Base-by-base conservation (phyloP, 2,888 invertebrate species). In the Uloborus plumipes region DNA sequence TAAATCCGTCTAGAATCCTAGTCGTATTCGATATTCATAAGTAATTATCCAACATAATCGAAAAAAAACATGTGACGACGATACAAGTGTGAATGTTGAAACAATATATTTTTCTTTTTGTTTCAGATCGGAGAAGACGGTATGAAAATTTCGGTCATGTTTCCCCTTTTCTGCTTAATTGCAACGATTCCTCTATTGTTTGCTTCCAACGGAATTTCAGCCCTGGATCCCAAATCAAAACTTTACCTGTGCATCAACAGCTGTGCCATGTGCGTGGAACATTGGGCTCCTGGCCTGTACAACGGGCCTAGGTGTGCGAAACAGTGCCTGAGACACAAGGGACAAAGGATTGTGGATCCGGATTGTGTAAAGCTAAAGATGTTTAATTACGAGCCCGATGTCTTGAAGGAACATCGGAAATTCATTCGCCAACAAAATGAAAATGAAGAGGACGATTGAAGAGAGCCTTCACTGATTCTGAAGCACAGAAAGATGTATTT, bases 221-320 rank as follows among this genome's bases (percentile, higher is more conserved):
- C 58, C 18, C n/a, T 47, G 0, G 72, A 76, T 2, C 76, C 61
- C 51, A 77, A 72, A 55, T 53, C 59, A 3, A 82, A 77, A 20
- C 61, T 86, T 15, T 84, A 86, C 61, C 66, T 72, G 26, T 86
- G 86, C 67, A 65, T 86, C 18, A 85, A 86, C 67, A 86, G 85
- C 20, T 86, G 86, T 64, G 86, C 86, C 22, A 84, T 86, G 65
- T 86, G 86, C 67, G 86, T 86, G 15, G 84, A 85, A 55, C 83
- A 85, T 26, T 86, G 86, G 86, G 86, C 86, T 66, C 77, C 80
- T 13, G 86, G 86, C 22, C 66, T 86, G n/a, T 86, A 86, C 80
- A 86, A 86, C 49, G 86, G 86, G 7, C 85, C 84, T 22, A 72
- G 85, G 39, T 86, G 86, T 66, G 86, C 86, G 16, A 85, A 83